Conservation (phyloP, 2,888 invertebrate species). For the Lampropteryx suffumata region DNA sequence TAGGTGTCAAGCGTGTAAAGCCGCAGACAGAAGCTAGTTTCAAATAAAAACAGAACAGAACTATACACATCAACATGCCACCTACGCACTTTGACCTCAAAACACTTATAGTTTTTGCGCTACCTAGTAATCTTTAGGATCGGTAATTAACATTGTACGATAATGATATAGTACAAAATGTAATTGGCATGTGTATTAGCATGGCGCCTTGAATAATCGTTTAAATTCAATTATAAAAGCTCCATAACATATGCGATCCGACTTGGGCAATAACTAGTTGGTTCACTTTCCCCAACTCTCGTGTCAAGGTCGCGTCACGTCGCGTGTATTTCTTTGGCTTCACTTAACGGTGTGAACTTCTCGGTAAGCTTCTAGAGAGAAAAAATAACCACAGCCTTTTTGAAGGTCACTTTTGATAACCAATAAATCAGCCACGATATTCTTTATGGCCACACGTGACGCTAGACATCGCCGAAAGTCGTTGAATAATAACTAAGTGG, state of each 20-base stretch:
- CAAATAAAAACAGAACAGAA: conserved; percentile 1
- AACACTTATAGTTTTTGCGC: conserved; percentile 18
- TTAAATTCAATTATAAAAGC: conserved; percentile 19
- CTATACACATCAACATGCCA: conserved; percentile 13
- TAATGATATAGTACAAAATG: conserved; percentile 24
- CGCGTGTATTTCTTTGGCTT: conserved; percentile 43
- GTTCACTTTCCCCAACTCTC: conserved; percentile 73
- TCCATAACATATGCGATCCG: conserved; percentile 42
- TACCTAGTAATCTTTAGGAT: conserved; percentile 4
- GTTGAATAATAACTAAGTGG: conserved; percentile 20
- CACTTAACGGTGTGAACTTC: conserved; percentile 26
- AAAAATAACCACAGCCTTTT: conserved; percentile 28
- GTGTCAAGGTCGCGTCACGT: conserved; percentile 70
- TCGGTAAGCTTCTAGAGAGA: conserved; percentile 17
- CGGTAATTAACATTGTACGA: conserved; percentile 19
- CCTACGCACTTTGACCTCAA: conserved; percentile 22
- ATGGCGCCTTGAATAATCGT: conserved; percentile 20
- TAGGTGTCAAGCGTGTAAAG: too few relatives aligned
- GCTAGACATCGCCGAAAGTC: conserved; percentile 22
- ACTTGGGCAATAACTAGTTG: conserved; percentile 70
- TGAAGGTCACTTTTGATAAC: conserved; percentile 29
- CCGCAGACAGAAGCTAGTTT: too few relatives aligned
- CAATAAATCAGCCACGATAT: conserved; percentile 24
- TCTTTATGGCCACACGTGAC: conserved; percentile 21
- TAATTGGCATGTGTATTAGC: conserved; percentile 25